Percentiles rank a stretch among this genome's conserved stretches.
phyloP scores from a whole-genome alignment of 1,140 invertebrate species.

The Panonychus citri region DNA sequence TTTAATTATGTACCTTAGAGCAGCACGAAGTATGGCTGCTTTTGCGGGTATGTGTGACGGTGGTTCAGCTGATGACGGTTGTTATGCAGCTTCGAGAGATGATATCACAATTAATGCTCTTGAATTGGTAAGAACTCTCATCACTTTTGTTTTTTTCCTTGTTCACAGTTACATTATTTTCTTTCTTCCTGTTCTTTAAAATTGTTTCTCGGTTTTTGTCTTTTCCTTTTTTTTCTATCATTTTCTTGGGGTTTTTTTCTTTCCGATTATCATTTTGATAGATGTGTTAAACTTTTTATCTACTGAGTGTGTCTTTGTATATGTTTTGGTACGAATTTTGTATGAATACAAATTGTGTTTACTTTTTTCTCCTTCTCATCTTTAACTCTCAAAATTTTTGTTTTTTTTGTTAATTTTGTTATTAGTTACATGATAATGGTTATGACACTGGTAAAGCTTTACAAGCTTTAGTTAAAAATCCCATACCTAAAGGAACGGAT shows the following conservation, averaged over 20 bases:
- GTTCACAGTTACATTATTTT: no score
- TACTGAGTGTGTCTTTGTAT: no score
- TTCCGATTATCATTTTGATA: no score
- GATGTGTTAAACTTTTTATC: no score
- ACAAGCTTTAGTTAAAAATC: conserved; percentile 86
- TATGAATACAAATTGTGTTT: no score
- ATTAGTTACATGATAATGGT: conserved; percentile 73
- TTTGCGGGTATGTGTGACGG: conserved; percentile 96
- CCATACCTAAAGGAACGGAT: conserved; percentile 81
- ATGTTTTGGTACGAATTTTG: background rate
- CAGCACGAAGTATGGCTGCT: conserved; percentile 51
- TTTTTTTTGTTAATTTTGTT: conserved; percentile 2
- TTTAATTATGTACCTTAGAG: conserved; percentile 86
- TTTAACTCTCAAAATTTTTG: conserved; percentile 10
- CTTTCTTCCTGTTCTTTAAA: background rate
- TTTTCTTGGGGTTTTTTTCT: no score
- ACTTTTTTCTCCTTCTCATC: no score
- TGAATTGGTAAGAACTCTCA: conserved; percentile 41
- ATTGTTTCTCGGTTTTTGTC: background rate
- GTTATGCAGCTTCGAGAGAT: conserved; percentile 78
- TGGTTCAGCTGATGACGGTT: conserved; percentile 83
- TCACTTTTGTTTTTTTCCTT: background rate
- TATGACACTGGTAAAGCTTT: conserved; percentile 85
- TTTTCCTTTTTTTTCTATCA: background rate
- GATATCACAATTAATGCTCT: conserved; percentile 94